Evolutionary conservation across 2,888 invertebrate genomes (phyloP).

Genomic region (Kuschelorhynchus macadamiae): DNA sequence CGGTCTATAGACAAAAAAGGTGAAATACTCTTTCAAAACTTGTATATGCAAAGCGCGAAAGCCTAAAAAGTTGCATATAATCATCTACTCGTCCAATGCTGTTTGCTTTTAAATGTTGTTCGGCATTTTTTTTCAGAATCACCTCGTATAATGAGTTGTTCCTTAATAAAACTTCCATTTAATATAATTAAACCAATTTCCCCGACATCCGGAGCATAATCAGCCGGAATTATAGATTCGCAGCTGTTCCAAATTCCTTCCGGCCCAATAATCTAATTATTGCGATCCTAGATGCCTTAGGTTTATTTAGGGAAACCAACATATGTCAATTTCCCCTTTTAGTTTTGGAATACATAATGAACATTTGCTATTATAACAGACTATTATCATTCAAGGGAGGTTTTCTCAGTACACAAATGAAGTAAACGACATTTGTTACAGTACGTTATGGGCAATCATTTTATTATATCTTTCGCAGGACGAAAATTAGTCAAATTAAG

Average conservation of each 20-base stretch:
- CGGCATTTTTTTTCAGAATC: too few species aligned
- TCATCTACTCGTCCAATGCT: too few species aligned
- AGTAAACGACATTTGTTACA: background rate
- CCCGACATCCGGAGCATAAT: constrained; percentile 17
- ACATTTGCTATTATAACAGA: background rate
- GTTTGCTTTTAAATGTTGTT: too few species aligned
- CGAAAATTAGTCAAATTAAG: too few species aligned
- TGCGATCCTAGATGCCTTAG: constrained; percentile 9
- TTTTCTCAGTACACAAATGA: too few species aligned
- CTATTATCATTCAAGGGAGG: background rate
- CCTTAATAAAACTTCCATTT: constrained; percentile 3
- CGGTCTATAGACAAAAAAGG: too few species aligned
- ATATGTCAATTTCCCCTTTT: constrained; percentile 3
- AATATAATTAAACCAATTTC: constrained; percentile 14
- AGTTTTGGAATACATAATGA: constrained; percentile 6
- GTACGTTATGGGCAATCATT: too few species aligned
- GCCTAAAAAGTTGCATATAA: too few species aligned
- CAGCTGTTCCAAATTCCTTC: constrained; percentile 25
- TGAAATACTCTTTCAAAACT: too few species aligned
- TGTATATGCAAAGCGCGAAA: too few species aligned
- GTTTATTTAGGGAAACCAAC: constrained; percentile 1
- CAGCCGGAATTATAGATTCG: constrained; percentile 16
- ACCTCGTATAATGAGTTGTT: too few species aligned
- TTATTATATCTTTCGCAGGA: too few species aligned
- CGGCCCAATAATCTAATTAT: constrained; percentile 26